phyloP scores from a whole-genome alignment of 2,113 vertebrate species.

The Typhlomys cinereus region DNA sequence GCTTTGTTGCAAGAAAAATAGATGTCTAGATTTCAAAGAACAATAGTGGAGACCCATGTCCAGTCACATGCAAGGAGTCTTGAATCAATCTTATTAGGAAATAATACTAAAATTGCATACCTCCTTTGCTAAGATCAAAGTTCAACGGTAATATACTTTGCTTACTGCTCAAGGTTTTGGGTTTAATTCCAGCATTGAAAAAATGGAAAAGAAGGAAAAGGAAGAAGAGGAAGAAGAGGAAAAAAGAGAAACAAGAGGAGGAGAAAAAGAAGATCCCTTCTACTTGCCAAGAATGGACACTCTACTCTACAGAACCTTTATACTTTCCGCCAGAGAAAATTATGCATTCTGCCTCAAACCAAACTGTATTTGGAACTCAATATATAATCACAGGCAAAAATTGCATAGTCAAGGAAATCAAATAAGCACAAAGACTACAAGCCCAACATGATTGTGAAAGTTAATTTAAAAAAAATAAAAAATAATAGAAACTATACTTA shows the following conservation, averaged over 20 bases:
- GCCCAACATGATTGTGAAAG: not conserved
- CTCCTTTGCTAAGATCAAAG: not conserved
- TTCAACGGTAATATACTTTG: too few relatives aligned
- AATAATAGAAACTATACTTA: not conserved
- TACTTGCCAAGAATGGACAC: not conserved
- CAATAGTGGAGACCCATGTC: not conserved
- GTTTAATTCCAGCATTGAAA: not conserved
- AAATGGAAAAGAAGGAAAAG: not conserved
- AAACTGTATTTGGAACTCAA: not conserved
- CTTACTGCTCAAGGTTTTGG: too few relatives aligned
- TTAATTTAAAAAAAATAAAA: not conserved
- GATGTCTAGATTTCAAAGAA: not conserved
- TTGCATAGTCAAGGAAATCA: not conserved
- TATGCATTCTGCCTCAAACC: not conserved
- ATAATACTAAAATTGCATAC: not conserved
- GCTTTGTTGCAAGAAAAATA: not conserved
- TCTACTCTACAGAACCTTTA: not conserved
- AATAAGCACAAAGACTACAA: not conserved
- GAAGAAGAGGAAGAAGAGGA: too few relatives aligned
- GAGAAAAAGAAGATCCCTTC: not conserved
- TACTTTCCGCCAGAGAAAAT: not conserved
- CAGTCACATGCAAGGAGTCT: not conserved
- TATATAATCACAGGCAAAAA: not conserved
- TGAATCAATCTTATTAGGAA: not conserved
- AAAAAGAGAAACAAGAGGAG: not conserved